Evolutionary conservation across 2,797 vertebrate species (phyloP), one percentile per base, ranked within the genome.

Genomic region (Coreius guichenoti): DNA sequence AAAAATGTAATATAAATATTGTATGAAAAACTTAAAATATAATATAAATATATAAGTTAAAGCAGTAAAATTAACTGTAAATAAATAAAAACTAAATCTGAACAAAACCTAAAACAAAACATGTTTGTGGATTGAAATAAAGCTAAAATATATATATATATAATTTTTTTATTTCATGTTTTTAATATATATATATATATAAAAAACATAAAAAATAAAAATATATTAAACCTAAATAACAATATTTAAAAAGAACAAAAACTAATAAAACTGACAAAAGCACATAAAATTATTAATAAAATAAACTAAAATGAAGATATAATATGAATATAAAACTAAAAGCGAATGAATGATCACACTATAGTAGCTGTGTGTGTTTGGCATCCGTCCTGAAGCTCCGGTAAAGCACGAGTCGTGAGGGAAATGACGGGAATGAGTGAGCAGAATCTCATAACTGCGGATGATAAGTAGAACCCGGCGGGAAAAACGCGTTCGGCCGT

Each of bases 381-480:
- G 51, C 4, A 16, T 68, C 65, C 8, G 29, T 63, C 26, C 26
- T 63, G 61, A 65, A 56, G 3, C 54, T 54, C 6, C 2, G 51
- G 6, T 51, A 51, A 16, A 54, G 51, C 6, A 0, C 1, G 3
- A 56, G 54, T 23, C 54, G 8, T 9, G 21, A 56, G 54, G 54
- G 21, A 56, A 56, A 56, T 56, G 1, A 23, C 9, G 9, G 54
- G 54, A 58, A 51, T 51, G 49, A 51, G 49, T 19, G 49, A 17
- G 49, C 17, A 84, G 87, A 84, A 74, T 80, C 88, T 78, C 77
- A 82, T 86, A 88, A 88, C 81, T 26, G 54, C 78, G 56, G 29
- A 29, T 81, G 79, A 84, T 86, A 82, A 88, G 88, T 88, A 77
- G 69, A 49, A 90, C 39, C 83, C 73, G 72, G 67, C 69, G 80